phyloP scores from a whole-genome alignment of 2,888 invertebrate genomes.

The Bembecia ichneumoniformis region DNA sequence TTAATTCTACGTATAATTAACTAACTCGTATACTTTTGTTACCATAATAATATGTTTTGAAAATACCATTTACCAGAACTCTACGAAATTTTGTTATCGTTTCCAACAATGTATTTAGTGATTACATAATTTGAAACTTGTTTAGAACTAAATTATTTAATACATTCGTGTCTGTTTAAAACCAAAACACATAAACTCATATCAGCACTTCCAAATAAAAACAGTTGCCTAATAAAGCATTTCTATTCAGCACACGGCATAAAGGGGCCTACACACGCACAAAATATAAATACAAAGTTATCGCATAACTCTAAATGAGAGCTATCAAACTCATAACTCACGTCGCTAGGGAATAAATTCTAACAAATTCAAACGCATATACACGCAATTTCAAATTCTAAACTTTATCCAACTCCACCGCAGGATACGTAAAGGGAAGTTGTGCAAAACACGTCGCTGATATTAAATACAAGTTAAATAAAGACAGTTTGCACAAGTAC shows the following conservation, averaged over 20 bases:
- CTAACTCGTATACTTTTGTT: constrained; percentile 23
- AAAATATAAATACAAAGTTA: constrained; percentile 10
- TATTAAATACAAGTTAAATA: constrained; percentile 66
- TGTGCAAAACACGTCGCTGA: constrained; percentile 51
- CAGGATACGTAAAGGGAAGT: constrained; percentile 36
- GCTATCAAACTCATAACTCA: constrained; percentile 27
- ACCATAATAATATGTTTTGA: not conserved
- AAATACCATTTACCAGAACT: not conserved
- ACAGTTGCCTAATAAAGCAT: not conserved
- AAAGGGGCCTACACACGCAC: not conserved
- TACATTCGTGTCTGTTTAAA: no score
- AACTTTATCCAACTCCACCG: constrained; percentile 40
- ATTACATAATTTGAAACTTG: no score
- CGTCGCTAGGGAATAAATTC: constrained; percentile 23
- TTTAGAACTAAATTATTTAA: no score
- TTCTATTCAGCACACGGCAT: not conserved
- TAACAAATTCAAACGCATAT: constrained; percentile 34
- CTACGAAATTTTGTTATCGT: no score
- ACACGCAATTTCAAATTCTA: constrained; percentile 47
- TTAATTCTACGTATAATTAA: constrained; percentile 40
- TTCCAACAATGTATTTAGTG: no score
- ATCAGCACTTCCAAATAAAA: not conserved
- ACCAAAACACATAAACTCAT: not conserved
- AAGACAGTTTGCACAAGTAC: constrained; percentile 46
- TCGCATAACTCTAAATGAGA: constrained; percentile 13